Conservation (phyloP, 2,888 invertebrate species). For the Brachyopa scutellaris region DNA sequence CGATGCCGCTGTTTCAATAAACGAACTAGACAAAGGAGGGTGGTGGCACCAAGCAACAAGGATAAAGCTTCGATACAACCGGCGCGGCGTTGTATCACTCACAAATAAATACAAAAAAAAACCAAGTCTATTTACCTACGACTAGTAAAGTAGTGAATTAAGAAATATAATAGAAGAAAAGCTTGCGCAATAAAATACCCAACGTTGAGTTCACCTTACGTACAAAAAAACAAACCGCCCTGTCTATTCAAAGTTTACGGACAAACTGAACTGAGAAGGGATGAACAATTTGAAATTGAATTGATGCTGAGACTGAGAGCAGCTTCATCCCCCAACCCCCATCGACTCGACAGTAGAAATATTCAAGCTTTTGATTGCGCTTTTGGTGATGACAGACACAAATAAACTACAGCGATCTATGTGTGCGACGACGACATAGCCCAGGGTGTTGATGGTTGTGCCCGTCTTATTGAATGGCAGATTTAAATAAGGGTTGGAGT, state of each 20-base stretch:
- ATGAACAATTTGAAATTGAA: conserved; percentile 20
- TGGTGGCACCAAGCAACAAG: not conserved
- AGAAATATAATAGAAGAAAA: not conserved
- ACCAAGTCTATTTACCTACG: no score
- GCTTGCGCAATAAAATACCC: not conserved
- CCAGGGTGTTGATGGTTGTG: not conserved
- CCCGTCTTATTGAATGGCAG: not conserved
- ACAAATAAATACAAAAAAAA: no score
- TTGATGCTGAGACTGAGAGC: conserved; percentile 50
- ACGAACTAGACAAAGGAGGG: not conserved
- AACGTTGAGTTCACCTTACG: not conserved
- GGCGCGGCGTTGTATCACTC: no score
- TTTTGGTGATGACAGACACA: conserved; percentile 6
- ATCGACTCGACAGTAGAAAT: not conserved
- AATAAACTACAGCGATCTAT: not conserved
- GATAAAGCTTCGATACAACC: not conserved
- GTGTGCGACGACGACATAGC: not conserved
- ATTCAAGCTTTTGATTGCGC: conserved; percentile 10
- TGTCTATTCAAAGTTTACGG: conserved; percentile 34
- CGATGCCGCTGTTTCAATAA: not conserved
- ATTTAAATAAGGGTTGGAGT: not conserved
- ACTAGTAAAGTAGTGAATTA: not conserved
- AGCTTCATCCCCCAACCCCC: not conserved
- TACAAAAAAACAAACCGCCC: conserved; percentile 1
- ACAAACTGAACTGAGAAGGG: conserved; percentile 58